Percentiles rank a stretch among this genome's conserved stretches.
These are phyloP conservation scores for Merluccius polli DNA, from an alignment of 2,797 vertebrate genomes.

Conservation along the genomic window DNA sequence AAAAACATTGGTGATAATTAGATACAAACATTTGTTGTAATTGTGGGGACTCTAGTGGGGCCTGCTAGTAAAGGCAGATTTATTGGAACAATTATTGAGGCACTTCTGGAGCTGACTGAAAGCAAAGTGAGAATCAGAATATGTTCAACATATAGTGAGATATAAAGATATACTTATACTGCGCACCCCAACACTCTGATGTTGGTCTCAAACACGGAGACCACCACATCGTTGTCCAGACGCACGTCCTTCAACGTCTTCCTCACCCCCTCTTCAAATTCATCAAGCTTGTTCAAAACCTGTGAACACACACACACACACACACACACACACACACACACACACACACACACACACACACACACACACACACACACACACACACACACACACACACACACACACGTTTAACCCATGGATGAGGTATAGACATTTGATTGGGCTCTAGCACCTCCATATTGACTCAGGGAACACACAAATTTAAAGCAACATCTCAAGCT, in stretches of 20 bases:
- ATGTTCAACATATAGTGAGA: neutral
- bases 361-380: neutral
- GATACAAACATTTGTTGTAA: neutral
- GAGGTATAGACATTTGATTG: neutral
- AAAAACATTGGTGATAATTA: neutral
- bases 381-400: neutral
- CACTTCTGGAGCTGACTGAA: no score
- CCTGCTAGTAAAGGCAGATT: no score
- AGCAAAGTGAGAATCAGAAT: neutral
- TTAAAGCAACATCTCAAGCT: no score
- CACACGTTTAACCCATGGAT: neutral
- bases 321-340: slow-evolving; percentile 6
- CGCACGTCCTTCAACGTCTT: slow-evolving; percentile 71
- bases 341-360: neutral
- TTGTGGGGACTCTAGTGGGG: neutral
- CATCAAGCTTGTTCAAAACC: slow-evolving; percentile 80
- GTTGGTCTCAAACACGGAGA: slow-evolving; percentile 84
- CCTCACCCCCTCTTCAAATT: slow-evolving; percentile 79
- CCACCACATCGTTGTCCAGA: slow-evolving; percentile 80
- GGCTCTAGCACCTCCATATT: neutral
- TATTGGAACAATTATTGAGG: neutral
- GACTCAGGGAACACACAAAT: neutral
- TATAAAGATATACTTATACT: neutral
- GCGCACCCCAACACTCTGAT: slow-evolving; percentile 79
- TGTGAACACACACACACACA: slow-evolving; percentile 34